Percentiles rank a stretch among this genome's conserved stretches.
Conservation (phyloP, 2,888 invertebrate species). For the Acanthosepion lycidas region DNA sequence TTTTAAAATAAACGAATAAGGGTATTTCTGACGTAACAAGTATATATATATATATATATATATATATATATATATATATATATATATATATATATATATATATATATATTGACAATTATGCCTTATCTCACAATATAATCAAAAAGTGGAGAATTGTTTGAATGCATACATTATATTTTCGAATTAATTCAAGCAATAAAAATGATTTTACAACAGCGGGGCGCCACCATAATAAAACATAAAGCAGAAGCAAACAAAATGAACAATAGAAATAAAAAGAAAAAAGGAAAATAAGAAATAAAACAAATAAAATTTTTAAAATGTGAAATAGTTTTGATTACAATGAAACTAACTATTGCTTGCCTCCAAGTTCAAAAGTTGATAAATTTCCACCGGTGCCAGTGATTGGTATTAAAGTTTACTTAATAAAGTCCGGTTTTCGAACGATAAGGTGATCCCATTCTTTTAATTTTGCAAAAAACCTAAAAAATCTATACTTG, state of each 20-base stretch:
- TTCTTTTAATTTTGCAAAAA: too few species aligned
- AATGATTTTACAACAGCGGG: not conserved
- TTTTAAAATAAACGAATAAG: too few species aligned
- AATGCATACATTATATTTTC: not conserved
- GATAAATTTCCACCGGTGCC: not conserved
- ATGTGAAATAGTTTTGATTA: not conserved
- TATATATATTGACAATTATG: not conserved
- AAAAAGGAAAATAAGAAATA: not conserved
- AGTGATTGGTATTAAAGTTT: not conserved
- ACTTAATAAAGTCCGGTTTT: not conserved
- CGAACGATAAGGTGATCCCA: too few species aligned
- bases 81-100: not conserved
- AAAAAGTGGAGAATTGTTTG: not conserved
- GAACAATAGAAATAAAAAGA: not conserved
- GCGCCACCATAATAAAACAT: not conserved
- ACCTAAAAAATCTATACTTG: too few species aligned
- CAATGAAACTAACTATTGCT: not conserved
- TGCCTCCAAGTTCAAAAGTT: not conserved
- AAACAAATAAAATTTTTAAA: not conserved
- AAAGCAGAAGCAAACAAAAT: not conserved
- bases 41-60: slow-evolving; percentile 37
- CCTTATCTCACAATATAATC: not conserved
- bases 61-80: not conserved
- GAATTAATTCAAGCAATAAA: not conserved
- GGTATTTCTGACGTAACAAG: too few species aligned